A percentile compares a stretch with the other conserved stretches of the same genome.
Evolutionary conservation across 2,888 invertebrate species (phyloP).

Genomic region (Standfussiana lucernea): DNA sequence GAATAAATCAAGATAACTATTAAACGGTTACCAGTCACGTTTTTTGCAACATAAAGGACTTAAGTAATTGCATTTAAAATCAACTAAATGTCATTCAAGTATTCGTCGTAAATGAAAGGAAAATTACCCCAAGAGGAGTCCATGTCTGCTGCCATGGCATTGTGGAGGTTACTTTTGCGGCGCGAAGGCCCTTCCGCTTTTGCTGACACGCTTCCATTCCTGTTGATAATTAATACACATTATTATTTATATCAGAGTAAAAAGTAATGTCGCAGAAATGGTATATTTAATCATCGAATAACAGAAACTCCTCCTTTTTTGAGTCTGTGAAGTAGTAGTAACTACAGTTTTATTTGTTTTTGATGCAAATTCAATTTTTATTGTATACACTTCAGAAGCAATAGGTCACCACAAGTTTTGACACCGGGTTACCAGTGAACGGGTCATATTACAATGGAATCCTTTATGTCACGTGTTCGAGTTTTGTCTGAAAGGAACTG

Average conservation of each 20-base stretch:
- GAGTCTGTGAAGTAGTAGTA: neutral
- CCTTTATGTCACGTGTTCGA: conserved; percentile 8
- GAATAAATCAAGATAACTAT: conserved; percentile 13
- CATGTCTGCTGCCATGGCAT: conserved; percentile 89
- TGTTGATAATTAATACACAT: conserved; percentile 65
- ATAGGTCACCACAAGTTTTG: conserved; percentile 40
- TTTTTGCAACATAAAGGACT: conserved; percentile 27
- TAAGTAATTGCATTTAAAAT: conserved; percentile 43
- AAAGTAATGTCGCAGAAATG: conserved; percentile 10
- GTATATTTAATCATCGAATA: neutral
- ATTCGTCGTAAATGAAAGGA: conserved; percentile 43
- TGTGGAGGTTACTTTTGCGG: conserved; percentile 93
- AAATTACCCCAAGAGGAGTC: conserved; percentile 87
- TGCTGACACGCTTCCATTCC: conserved; percentile 88
- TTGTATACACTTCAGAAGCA: conserved; percentile 1
- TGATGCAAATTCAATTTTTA: conserved; percentile 28
- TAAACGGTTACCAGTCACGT: conserved; percentile 13
- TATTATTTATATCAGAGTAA: conserved; percentile 38
- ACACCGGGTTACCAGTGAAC: conserved; percentile 29
- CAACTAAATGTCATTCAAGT: conserved; percentile 38
- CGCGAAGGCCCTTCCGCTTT: conserved; percentile 93
- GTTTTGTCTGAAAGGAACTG: conserved; percentile 31
- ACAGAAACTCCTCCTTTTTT: neutral
- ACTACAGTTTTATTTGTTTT: conserved; percentile 10
- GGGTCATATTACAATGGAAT: conserved; percentile 46